Conservation (phyloP, 2,797 vertebrate species). For the Rachycentron canadum region DNA sequence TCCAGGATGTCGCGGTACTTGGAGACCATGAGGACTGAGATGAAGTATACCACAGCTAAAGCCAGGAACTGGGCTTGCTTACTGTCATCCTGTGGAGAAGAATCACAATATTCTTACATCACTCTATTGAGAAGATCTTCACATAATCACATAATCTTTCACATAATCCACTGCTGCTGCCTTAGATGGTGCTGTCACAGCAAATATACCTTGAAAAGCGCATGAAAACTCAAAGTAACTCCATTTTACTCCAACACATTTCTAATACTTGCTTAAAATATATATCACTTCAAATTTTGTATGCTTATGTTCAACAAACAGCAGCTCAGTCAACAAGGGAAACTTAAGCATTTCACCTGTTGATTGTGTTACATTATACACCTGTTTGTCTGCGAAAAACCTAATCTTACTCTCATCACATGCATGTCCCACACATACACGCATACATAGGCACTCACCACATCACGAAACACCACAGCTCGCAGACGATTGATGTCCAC, state of each 20-base stretch:
- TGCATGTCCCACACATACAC: neutral
- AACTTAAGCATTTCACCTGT: conserved; percentile 17
- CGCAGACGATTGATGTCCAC: conserved; percentile 98
- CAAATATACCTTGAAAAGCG: neutral
- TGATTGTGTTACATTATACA: conserved; percentile 25
- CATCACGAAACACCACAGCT: conserved; percentile 97
- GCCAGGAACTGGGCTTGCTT: conserved; percentile 98
- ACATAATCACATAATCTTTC: neutral
- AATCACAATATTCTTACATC: conserved; percentile 37
- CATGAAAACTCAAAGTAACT: conserved; percentile 10
- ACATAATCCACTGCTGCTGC: neutral
- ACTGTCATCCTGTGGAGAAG: conserved; percentile 91
- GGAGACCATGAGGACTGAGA: conserved; percentile 99
- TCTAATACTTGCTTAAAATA: conserved; percentile 16
- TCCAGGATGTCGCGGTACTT: conserved; percentile 98
- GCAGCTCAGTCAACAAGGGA: conserved; percentile 2
- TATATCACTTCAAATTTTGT: neutral
- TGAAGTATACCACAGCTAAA: conserved; percentile 97
- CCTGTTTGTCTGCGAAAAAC: conserved; percentile 7
- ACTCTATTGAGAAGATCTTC: conserved; percentile 6
- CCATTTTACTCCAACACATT: neutral
- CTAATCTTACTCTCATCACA: conserved; percentile 19
- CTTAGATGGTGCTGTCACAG: conserved; percentile 8
- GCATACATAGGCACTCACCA: conserved; percentile 86
- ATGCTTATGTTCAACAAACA: conserved; percentile 10